Conservation (phyloP, 1,140 invertebrate species). For the Heliconius hewitsoni region DNA sequence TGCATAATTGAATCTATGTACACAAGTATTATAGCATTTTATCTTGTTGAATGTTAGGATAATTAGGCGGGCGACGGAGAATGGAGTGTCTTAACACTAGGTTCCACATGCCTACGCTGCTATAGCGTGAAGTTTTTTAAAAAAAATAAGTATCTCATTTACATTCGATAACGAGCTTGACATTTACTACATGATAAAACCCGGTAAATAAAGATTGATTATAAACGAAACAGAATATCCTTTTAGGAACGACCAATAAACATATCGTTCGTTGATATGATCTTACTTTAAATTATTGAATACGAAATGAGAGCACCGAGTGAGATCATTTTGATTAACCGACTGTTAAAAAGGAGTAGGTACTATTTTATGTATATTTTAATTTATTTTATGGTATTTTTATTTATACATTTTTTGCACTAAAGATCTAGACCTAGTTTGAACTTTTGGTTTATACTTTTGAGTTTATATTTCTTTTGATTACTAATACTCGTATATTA, state of each 20-base stretch:
- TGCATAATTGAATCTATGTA: neutral
- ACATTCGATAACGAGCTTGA: neutral
- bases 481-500: no score
- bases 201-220: neutral
- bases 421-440: no score
- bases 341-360: neutral
- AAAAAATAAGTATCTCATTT: neutral
- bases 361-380: neutral
- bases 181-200: neutral
- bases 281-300: neutral
- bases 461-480: no score
- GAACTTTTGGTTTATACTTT: no score
- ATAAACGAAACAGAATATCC: slow-evolving; percentile 12
- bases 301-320: neutral
- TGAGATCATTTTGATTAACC: neutral
- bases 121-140: no score
- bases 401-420: no score
- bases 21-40: no score
- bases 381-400: neutral
- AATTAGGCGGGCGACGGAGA: no score
- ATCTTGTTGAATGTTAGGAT: no score
- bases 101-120: no score
- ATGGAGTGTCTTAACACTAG: no score
- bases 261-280: neutral
- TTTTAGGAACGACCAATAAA: neutral